A percentile compares a stretch with the other conserved stretches of the same genome.
phyloP scores from a whole-genome alignment of 2,797 vertebrate species.

The Galagoides demidoff region DNA sequence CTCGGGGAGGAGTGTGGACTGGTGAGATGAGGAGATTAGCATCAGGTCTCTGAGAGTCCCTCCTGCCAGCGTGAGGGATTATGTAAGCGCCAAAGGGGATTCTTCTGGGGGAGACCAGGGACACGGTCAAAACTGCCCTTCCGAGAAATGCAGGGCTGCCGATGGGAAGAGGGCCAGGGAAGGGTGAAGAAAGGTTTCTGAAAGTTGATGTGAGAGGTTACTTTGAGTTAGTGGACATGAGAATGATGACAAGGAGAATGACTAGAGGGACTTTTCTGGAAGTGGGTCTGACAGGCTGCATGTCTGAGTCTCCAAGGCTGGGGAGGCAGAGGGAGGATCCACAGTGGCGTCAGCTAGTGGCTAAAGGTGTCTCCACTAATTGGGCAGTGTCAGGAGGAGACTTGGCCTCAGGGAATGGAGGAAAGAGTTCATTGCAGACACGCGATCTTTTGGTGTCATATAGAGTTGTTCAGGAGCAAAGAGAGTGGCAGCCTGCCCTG shows the following conservation, averaged over 20 bases:
- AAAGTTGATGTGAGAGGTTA: neutral
- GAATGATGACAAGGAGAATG: neutral
- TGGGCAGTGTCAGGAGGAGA: neutral
- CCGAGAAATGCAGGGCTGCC: neutral
- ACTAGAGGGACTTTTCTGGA: neutral
- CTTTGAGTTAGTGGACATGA: neutral
- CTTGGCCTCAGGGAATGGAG: neutral
- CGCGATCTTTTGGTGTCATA: rapidly evolving
- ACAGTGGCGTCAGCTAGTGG: rapidly evolving
- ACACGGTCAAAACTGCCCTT: neutral
- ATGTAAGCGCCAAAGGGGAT: neutral
- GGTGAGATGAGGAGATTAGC: too few relatives aligned
- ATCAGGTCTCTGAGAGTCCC: neutral
- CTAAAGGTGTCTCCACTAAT: neutral
- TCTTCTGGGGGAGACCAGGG: neutral
- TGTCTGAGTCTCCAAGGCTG: neutral
- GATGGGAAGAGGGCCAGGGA: neutral
- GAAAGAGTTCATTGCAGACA: neutral
- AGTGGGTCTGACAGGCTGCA: neutral
- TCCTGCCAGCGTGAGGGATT: neutral
- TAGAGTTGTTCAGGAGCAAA: neutral
- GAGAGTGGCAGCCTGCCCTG: neutral
- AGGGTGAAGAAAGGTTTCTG: neutral
- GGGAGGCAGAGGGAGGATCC: neutral
- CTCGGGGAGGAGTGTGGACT: too few relatives aligned